These are phyloP conservation scores for Tetragnatha versicolor DNA, from an alignment of 1,140 invertebrate genomes.

Conservation along the genomic window DNA sequence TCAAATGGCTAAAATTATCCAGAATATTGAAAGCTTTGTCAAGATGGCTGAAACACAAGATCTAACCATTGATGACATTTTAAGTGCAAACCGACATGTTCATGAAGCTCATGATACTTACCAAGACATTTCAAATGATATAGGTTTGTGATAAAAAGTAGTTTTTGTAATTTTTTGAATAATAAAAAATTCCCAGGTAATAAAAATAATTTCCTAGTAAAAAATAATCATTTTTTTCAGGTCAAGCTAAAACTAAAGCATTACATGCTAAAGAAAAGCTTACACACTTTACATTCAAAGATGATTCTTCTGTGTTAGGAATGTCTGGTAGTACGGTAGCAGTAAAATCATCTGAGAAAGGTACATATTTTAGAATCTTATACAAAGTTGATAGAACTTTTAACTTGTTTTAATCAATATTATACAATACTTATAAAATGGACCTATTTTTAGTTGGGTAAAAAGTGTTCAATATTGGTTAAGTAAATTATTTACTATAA, in stretches of 20 bases:
- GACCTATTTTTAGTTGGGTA: too few relatives aligned
- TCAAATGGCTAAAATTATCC: neutral
- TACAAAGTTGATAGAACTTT: too few relatives aligned
- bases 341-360: too few relatives aligned
- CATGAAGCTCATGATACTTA: constrained; percentile 1
- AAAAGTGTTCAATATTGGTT: too few relatives aligned
- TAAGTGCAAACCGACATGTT: constrained; percentile 20
- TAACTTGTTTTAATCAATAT: too few relatives aligned
- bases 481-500: too few relatives aligned
- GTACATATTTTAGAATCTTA: too few relatives aligned
- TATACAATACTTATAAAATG: too few relatives aligned
- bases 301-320: too few relatives aligned
- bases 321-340: too few relatives aligned
- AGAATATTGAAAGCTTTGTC: neutral
- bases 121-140: constrained; percentile 30
- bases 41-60: neutral
- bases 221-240: constrained; percentile 6
- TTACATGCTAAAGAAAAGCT: neutral
- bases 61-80: constrained; percentile 39
- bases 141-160: constrained; percentile 20
- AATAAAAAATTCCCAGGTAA: too few relatives aligned
- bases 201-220: too few relatives aligned
- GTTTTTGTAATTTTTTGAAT: neutral
- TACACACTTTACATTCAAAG: neutral
- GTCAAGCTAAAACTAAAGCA: constrained; percentile 15